Evolutionary conservation across 2,888 invertebrate species (phyloP).

Genomic region (Imbricaverruca yamaguchii): DNA sequence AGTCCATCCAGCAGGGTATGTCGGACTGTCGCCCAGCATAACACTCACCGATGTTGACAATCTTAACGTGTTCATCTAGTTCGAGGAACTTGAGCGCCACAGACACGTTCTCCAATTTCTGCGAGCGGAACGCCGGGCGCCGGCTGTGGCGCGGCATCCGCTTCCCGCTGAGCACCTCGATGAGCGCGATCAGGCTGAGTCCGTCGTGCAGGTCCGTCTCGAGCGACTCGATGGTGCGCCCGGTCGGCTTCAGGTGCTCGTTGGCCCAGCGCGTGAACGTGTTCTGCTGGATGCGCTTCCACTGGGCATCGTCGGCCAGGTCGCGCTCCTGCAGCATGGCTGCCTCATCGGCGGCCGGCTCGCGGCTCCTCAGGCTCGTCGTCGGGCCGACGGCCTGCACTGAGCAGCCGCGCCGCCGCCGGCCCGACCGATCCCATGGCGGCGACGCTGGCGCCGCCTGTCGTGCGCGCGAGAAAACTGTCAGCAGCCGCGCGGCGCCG

Average conservation of each 20-base stretch:
- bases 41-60: conserved; percentile 83
- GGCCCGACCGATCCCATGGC: not conserved
- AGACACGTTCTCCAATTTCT: conserved; percentile 87
- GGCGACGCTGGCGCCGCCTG: not conserved
- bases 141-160: conserved; percentile 73
- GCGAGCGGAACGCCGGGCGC: conserved; percentile 75
- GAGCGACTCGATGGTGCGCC: conserved; percentile 66
- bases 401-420: not conserved
- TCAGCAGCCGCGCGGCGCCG: not conserved
- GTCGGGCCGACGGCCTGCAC: not conserved
- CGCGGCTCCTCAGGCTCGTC: too few species aligned
- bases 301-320: conserved; percentile 80
- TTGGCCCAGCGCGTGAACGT: conserved; percentile 92
- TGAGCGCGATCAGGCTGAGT: conserved; percentile 61
- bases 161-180: conserved; percentile 75
- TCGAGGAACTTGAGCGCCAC: conserved; percentile 78
- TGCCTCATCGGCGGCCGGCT: conserved; percentile 40
- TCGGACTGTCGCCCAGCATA: not conserved
- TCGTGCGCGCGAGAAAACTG: not conserved
- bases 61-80: conserved; percentile 71
- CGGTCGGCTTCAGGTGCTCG: conserved; percentile 74
- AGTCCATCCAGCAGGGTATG: too few species aligned
- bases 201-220: conserved; percentile 81
- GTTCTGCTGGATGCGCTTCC: conserved; percentile 91
- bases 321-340: conserved; percentile 75